Percentiles rank a stretch among this genome's conserved stretches.
These are phyloP conservation scores for Darevskia mixta DNA, from an alignment of 2,797 vertebrate genomes.

Conservation along the genomic window DNA sequence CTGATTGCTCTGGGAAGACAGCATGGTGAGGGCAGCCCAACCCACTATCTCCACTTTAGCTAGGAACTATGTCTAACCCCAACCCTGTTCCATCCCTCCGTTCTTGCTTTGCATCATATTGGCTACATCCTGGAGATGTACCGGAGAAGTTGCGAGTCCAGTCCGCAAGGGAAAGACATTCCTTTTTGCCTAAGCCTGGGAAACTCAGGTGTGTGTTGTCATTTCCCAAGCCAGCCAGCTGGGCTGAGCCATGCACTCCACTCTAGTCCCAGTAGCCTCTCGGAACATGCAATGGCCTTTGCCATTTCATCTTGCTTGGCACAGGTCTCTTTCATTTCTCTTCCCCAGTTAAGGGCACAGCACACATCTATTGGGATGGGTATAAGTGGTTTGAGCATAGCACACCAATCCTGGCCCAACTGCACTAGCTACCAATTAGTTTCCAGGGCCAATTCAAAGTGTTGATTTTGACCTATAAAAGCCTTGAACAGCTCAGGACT, in stretches of 20 bases:
- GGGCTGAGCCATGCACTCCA: not conserved
- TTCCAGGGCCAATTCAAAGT: too few species aligned
- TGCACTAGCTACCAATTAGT: too few species aligned
- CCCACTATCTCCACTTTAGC: not conserved
- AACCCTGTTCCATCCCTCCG: too few species aligned
- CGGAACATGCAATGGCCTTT: not conserved
- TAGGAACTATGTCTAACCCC: not conserved
- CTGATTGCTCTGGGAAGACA: not conserved
- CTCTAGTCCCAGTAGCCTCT: not conserved
- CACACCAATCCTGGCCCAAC: too few species aligned
- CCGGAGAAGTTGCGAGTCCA: not conserved
- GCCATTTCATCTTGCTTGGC: not conserved
- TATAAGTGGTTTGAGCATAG: not conserved
- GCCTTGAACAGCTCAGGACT: too few species aligned
- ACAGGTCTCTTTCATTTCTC: not conserved
- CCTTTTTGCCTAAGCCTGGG: not conserved
- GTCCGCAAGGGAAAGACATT: not conserved
- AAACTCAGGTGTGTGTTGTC: not conserved
- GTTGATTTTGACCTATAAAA: too few species aligned
- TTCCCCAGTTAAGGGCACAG: not conserved
- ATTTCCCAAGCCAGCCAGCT: not conserved
- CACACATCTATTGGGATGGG: not conserved
- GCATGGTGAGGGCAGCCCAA: not conserved
- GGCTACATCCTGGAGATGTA: too few species aligned
- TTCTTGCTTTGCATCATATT: not conserved